phyloP scores from a whole-genome alignment of 2,113 vertebrate genomes.

The human (Homo sapiens) region DNA sequence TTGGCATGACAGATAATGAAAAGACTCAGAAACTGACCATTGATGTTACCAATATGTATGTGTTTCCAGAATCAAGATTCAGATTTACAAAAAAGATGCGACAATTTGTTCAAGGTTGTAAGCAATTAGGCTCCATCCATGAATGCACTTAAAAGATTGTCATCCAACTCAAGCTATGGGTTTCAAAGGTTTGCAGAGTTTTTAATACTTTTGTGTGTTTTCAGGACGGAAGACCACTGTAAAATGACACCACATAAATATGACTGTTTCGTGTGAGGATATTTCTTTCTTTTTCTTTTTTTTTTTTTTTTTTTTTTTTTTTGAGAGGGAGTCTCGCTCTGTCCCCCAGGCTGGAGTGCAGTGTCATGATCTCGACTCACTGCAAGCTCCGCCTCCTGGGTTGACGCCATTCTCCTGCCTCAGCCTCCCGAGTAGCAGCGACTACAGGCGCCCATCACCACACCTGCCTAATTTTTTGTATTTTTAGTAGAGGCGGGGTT shows the following conservation, averaged over 20 bases:
- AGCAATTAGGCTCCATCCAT: not conserved
- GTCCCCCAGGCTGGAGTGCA: too few relatives aligned
- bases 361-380: too few relatives aligned
- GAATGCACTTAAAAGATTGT: not conserved
- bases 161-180: not conserved
- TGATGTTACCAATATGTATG: not conserved
- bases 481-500: too few relatives aligned
- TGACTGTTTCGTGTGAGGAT: not conserved
- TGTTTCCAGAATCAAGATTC: not conserved
- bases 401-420: too few relatives aligned
- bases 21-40: not conserved
- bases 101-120: not conserved
- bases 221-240: not conserved
- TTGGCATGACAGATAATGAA: not conserved
- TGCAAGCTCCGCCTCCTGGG: too few relatives aligned
- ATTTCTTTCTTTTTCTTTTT: not conserved
- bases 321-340: too few relatives aligned
- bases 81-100: not conserved
- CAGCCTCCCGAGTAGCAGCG: too few relatives aligned
- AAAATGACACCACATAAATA: not conserved
- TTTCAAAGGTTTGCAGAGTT: not conserved
- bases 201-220: not conserved
- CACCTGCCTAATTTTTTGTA: too few relatives aligned
- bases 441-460: fast-evolving
- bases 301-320: too few relatives aligned